Percentiles rank a stretch among this genome's conserved stretches.
Conservation (phyloP, 1,140 invertebrate genomes). For the Sarcophaga bullata region DNA sequence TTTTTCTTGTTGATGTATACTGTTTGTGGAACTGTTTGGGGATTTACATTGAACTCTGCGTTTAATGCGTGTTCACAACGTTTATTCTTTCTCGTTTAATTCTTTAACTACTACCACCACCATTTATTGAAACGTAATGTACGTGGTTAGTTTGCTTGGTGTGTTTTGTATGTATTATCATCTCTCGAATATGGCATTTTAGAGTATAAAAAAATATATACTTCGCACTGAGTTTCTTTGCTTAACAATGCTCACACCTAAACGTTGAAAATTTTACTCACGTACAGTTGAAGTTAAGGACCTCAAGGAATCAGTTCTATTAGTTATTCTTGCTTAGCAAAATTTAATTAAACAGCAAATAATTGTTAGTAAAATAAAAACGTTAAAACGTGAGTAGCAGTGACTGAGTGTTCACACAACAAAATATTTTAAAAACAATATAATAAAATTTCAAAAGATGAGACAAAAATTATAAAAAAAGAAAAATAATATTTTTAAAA, state of each 20-base stretch:
- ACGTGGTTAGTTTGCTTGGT: not conserved
- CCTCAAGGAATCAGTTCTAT: constrained; percentile 56
- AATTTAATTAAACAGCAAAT: not conserved
- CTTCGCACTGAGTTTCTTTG: not conserved
- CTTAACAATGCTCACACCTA: constrained; percentile 18
- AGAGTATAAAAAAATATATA: not conserved
- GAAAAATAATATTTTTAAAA: too few relatives aligned
- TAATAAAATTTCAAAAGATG: too few relatives aligned
- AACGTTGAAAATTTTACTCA: constrained; percentile 2
- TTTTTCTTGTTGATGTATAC: too few relatives aligned
- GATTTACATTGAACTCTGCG: not conserved
- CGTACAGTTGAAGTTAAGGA: constrained; percentile 59
- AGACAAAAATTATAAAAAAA: too few relatives aligned
- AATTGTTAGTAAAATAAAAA: constrained; percentile 37
- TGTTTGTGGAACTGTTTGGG: not conserved
- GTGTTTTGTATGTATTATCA: not conserved
- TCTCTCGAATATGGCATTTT: not conserved
- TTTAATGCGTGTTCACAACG: too few relatives aligned
- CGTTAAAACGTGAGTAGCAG: too few relatives aligned
- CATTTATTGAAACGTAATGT: not conserved
- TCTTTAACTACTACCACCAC: not conserved
- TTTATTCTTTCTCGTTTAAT: not conserved
- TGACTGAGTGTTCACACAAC: too few relatives aligned
- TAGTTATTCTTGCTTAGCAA: constrained; percentile 34
- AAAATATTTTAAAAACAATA: too few relatives aligned